Percentiles rank a stretch among this genome's conserved stretches.
phyloP scores from a whole-genome alignment of 1,140 invertebrate genomes.

The Aporrectodea caliginosa region DNA sequence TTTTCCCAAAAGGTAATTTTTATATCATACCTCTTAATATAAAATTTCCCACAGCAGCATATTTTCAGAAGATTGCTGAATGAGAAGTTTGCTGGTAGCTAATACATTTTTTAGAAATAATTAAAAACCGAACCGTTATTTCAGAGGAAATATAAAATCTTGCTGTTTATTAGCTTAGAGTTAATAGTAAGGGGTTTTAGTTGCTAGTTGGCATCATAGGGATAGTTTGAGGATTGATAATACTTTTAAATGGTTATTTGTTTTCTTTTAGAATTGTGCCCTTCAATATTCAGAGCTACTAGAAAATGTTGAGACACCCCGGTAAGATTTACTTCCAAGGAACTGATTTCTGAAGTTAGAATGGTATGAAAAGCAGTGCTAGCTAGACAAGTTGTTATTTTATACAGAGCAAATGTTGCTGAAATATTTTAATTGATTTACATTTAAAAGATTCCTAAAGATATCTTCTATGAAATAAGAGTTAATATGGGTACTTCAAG shows the following conservation, averaged over 20 bases:
- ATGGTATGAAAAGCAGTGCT: not conserved
- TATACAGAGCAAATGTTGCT: not conserved
- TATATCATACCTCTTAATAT: not conserved
- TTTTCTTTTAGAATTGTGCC: conserved; percentile 67
- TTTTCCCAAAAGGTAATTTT: conserved; percentile 73
- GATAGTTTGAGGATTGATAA: not conserved
- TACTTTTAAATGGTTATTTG: not conserved
- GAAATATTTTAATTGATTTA: not conserved
- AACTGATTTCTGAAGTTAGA: not conserved
- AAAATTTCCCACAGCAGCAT: not conserved
- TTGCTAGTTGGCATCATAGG: conserved; percentile 9
- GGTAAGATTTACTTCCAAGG: conserved; percentile 54
- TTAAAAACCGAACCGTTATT: no score
- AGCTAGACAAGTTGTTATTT: not conserved
- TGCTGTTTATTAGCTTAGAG: not conserved
- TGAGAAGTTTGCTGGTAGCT: not conserved
- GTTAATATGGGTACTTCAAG: conserved; percentile 20
- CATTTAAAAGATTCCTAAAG: not conserved
- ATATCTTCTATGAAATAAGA: not conserved
- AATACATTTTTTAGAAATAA: not conserved
- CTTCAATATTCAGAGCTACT: conserved; percentile 79
- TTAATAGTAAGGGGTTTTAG: conserved; percentile 11
- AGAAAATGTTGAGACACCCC: conserved; percentile 79
- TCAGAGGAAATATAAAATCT: not conserved
- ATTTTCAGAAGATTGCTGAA: not conserved